A percentile compares a stretch with the other conserved stretches of the same genome.
phyloP scores from a whole-genome alignment of 2,797 vertebrate genomes.

The Hozukius guyotensis region DNA sequence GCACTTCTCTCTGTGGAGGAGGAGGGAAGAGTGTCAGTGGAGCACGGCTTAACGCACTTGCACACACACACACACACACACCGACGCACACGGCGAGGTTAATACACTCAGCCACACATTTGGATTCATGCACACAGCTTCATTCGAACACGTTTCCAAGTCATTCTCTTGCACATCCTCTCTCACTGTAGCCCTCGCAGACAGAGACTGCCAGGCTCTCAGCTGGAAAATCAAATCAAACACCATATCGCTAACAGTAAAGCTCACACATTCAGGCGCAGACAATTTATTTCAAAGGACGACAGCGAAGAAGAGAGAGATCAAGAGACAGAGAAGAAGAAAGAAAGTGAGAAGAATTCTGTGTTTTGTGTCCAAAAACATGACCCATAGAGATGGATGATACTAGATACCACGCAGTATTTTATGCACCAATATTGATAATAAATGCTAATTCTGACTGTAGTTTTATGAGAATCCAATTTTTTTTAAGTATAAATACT shows the following conservation, averaged over 20 bases:
- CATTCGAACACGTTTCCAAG: constrained; percentile 59
- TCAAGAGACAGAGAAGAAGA: constrained; percentile 38
- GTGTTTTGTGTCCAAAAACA: constrained; percentile 1
- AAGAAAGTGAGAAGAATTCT: not conserved
- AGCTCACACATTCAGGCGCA: constrained; percentile 82
- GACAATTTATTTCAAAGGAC: constrained; percentile 83
- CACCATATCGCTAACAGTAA: constrained; percentile 82
- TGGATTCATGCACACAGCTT: constrained; percentile 42
- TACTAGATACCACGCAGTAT: not conserved
- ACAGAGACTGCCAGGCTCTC: constrained; percentile 62
- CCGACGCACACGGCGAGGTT: not conserved
- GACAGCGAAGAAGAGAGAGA: constrained; percentile 47
- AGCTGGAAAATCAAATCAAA: constrained; percentile 76
- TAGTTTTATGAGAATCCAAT: not conserved
- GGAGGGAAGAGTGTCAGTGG: constrained; percentile 81
- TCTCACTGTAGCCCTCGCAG: constrained; percentile 55
- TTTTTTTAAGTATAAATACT: too few species aligned
- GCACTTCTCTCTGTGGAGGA: constrained; percentile 95
- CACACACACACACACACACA: constrained; percentile 9
- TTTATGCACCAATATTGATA: not conserved
- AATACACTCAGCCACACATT: constrained; percentile 18
- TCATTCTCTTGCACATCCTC: constrained; percentile 42
- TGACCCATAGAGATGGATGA: not conserved
- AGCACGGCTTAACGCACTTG: constrained; percentile 33
- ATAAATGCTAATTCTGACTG: not conserved